Base-by-base conservation (phyloP, 2,113 vertebrate genomes). In the Acanthisitta chloris region DNA sequence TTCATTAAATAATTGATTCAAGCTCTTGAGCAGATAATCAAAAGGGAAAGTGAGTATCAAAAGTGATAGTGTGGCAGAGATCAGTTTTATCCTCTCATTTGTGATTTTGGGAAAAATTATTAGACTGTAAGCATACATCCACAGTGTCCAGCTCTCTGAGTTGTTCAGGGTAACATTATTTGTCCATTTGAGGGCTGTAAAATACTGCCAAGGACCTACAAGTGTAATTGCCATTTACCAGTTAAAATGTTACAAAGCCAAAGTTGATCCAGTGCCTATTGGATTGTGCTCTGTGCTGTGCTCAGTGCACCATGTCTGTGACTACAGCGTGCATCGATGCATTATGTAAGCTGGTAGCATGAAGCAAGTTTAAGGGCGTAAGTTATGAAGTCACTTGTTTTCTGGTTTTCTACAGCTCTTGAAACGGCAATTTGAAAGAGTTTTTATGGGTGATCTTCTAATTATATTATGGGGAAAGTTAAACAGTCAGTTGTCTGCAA, bases 311-410 rank as follows among this genome's bases (percentile, higher is more conserved):
- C 23, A 2, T 45, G 55, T 14, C 78, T 59, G 38, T 10, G 0
- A 9, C 17, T 26, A 7, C 38, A 64, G 40, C 20, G 2, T 4
- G 31, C 46, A 21, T 82, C 0, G 0, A 55, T 86, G 64, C 16
- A 2, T 83, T 90, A 24, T 18, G 2, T 93, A 66, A 87, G 54
- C 69, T 69, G 13, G 0, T 15, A 38, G 42, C n/a, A 54, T 16
- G 20, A 73, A 81, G 42, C 49, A 46, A 40, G 46, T 64, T 54
- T 64, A 70, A 71, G 28, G 36, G 9, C 12, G 0, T 17, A 45
- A 73, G 14, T 71, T 61, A 38, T 2, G 6, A 49, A 85, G 34
- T 58, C 20, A 13, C 10, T 87, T 54, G 29, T 24, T 72, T 90
- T 76, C 48, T 76, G 48, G 1, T 86, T 86, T 80, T 94, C 57